phyloP scores from a whole-genome alignment of 2,888 invertebrate genomes.

The Tenodera sinensis region DNA sequence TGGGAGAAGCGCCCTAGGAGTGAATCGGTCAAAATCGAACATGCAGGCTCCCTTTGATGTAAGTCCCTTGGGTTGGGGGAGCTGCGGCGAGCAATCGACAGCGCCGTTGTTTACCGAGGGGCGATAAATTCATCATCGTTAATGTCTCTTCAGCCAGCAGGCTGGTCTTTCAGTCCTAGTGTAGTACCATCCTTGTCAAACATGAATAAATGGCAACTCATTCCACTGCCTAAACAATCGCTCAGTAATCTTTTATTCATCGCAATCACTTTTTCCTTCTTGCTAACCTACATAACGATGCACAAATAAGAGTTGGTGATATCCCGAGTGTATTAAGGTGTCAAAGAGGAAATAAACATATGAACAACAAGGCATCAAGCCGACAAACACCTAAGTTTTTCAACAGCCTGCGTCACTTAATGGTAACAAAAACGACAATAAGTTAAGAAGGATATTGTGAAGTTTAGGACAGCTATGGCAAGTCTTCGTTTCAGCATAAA shows the following conservation, averaged over 20 bases:
- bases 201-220: background rate
- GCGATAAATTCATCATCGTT: conserved; percentile 12
- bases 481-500: no score
- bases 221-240: background rate
- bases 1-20: background rate
- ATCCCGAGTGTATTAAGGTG: no score
- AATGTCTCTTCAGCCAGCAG: background rate
- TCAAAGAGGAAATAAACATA: no score
- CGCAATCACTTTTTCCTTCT: background rate
- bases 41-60: background rate
- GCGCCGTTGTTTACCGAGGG: background rate
- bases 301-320: no score
- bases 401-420: no score
- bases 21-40: background rate
- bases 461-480: no score
- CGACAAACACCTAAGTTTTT: no score
- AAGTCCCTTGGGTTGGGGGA: no score
- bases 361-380: no score
- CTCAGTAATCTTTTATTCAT: background rate
- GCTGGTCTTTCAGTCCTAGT: background rate
- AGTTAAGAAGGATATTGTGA: no score
- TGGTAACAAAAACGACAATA: no score
- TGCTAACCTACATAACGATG: background rate
- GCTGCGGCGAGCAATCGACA: background rate
- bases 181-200: background rate